Evolutionary conservation across 2,113 vertebrate genomes (phyloP), one percentile per base, ranked within the genome.

Genomic region (Columba livia): DNA sequence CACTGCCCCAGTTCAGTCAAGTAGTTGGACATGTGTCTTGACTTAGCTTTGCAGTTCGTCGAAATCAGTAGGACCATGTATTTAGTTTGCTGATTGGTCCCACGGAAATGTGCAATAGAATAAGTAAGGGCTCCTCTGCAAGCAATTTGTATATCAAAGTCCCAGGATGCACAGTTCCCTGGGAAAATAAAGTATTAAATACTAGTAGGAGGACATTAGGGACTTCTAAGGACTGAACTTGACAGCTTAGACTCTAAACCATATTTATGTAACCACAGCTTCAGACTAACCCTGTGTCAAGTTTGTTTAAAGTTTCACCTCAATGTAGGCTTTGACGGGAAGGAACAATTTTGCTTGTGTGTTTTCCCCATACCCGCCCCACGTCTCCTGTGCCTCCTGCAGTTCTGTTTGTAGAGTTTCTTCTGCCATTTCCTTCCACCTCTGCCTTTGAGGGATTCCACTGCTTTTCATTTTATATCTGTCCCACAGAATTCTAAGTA

Each of bases 361-460:
- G 2, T 80, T 66, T 89, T 83, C n/a, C 17, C 40, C 8, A 48
- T 14, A 7, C 10, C 44, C 0, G 0, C 38, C 32, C 25, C 1
- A 3, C 9, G 75, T 93, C 48, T 96, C 24, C 25, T 50, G 23
- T 71, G 40, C 17, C 26, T 89, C 42, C 51, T 71, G 24, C 15
- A 9, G 26, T 84, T 62, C 40, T 60, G 21, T 81, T 85, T 66
- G 16, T 2, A 16, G 50, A 78, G 34, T 67, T 93, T 84, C 71
- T 81, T 79, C 86, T 89, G 25, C 77, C 2, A 2, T 80, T 47
- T 89, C 8, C 8, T 4, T 85, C 61, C 48, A 58, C 31, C 36
- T 8, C n/a, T 3, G 3, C 31, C 50, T 69, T 79, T 69, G 32
- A 65, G 73, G 34, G 12, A 44, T 82, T 89, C 26, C 16, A 17